A percentile compares a stretch with the other conserved stretches of the same genome.
Conservation (phyloP, 2,113 vertebrate genomes). For the Chloebia gouldiae region DNA sequence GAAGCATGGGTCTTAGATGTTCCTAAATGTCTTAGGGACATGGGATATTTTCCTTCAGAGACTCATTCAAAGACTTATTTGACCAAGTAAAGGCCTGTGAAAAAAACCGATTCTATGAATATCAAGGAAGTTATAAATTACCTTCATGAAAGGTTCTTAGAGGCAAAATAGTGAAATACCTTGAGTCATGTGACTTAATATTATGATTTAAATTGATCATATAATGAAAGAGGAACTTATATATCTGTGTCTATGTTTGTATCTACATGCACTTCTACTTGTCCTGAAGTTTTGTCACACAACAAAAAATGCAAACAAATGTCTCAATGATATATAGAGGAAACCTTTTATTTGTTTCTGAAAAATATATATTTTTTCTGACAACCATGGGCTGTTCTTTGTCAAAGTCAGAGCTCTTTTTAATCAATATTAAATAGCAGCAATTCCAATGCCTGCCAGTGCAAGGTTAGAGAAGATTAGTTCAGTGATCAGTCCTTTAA, state of each 20-base stretch:
- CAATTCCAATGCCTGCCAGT: background rate
- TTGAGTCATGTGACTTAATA: background rate
- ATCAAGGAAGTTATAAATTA: background rate
- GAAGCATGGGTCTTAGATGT: background rate
- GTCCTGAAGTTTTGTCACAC: background rate
- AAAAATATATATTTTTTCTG: background rate
- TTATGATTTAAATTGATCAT: background rate
- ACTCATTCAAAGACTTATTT: background rate
- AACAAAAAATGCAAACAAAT: background rate
- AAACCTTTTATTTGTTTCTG: background rate
- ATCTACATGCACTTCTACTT: background rate
- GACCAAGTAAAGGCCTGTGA: background rate
- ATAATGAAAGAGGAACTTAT: background rate
- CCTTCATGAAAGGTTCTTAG: background rate
- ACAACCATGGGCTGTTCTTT: background rate
- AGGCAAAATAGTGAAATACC: background rate
- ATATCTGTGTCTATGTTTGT: background rate
- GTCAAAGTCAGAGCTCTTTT: background rate
- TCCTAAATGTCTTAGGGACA: background rate
- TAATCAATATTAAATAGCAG: background rate
- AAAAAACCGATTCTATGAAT: background rate
- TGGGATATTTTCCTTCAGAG: background rate
- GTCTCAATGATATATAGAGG: background rate
- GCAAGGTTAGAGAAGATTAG: background rate
- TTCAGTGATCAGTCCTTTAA: background rate